A percentile compares a stretch with the other conserved stretches of the same genome.
phyloP scores from a whole-genome alignment of 2,888 invertebrate genomes.

The Myopa tessellatipennis region DNA sequence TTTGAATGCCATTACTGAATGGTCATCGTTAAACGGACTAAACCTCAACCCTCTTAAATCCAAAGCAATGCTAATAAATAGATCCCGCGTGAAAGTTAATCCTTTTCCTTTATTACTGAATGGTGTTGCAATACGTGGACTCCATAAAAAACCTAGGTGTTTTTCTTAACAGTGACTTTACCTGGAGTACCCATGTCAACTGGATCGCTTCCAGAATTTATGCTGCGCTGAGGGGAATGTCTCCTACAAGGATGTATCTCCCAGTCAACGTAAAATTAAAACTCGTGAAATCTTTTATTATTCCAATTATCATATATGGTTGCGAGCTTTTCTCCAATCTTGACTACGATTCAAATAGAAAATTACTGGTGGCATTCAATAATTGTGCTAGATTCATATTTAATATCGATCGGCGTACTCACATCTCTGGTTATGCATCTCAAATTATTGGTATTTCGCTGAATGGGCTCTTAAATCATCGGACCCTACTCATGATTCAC shows the following conservation, averaged over 20 bases:
- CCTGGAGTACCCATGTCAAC: not conserved
- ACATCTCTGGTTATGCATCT: too few species aligned
- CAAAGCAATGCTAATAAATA: not conserved
- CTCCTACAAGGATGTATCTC: not conserved
- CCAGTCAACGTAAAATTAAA: not conserved
- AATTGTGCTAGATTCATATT: too few species aligned
- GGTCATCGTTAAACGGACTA: not conserved
- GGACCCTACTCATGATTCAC: too few species aligned
- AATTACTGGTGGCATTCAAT: too few species aligned
- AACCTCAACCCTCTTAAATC: not conserved
- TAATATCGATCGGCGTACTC: too few species aligned
- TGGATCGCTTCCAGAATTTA: not conserved
- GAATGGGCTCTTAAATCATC: too few species aligned
- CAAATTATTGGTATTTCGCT: too few species aligned
- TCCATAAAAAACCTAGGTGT: not conserved
- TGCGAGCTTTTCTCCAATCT: too few species aligned
- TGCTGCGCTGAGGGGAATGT: not conserved
- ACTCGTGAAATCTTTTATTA: too few species aligned
- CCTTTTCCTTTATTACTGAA: conserved; percentile 40
- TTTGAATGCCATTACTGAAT: not conserved
- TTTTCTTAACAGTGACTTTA: not conserved
- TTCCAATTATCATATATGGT: too few species aligned
- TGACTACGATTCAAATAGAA: too few species aligned
- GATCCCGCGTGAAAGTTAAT: conserved; percentile 47
- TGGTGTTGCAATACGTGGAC: conserved; percentile 52